These are phyloP conservation scores for Cebidichthys violaceus DNA, from an alignment of 2,113 vertebrate genomes.

Conservation along the genomic window DNA sequence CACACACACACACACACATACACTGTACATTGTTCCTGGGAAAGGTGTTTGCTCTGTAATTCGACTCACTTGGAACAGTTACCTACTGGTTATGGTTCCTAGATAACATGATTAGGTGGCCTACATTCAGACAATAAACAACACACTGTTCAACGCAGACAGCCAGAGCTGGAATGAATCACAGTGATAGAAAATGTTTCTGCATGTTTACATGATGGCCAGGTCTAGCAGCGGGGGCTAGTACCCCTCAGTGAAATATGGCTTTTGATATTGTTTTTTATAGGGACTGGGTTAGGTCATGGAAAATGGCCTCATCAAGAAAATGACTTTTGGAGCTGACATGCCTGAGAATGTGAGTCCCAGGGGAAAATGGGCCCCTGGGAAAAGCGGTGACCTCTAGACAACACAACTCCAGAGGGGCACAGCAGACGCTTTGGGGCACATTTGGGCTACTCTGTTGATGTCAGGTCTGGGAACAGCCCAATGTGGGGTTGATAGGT, in stretches of 20 bases:
- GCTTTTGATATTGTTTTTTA: constrained; percentile 46
- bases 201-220: constrained; percentile 23
- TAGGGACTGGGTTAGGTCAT: constrained; percentile 45
- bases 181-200: background rate
- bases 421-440: constrained; percentile 48
- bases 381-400: constrained; percentile 64
- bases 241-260: constrained; percentile 28
- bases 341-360: constrained; percentile 70
- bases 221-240: background rate
- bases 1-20: background rate
- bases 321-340: constrained; percentile 58
- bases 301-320: constrained; percentile 55
- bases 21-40: constrained; percentile 30
- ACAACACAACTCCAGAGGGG: constrained; percentile 46
- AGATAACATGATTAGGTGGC: constrained; percentile 40
- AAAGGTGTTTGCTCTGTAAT: constrained; percentile 62
- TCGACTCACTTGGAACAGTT: constrained; percentile 41
- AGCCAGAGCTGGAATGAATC: background rate
- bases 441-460: constrained; percentile 43
- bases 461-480: constrained; percentile 68
- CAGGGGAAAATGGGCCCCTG: constrained; percentile 55
- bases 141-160: background rate
- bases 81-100: background rate
- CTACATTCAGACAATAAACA: constrained; percentile 42
- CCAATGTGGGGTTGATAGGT: constrained; percentile 19